Percentiles rank a stretch among this genome's conserved stretches.
Evolutionary conservation across 2,888 invertebrate species (phyloP).

Genomic region (Polia nebulosa): DNA sequence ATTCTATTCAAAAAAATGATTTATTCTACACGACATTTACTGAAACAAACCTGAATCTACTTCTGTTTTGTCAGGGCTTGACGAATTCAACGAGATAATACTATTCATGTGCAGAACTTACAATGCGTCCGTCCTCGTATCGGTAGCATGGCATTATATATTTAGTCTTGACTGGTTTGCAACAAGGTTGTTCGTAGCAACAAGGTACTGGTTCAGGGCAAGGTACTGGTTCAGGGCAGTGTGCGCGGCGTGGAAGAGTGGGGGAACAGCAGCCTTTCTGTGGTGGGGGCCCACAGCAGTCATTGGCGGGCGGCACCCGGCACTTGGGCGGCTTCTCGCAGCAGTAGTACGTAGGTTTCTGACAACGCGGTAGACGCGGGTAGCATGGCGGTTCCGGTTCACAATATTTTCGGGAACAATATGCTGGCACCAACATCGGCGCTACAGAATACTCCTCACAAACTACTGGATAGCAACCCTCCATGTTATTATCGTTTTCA

Average conservation of each 20-base stretch:
- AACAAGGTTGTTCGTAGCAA: slow-evolving; percentile 60
- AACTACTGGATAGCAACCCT: slow-evolving; percentile 75
- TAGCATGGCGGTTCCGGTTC: slow-evolving; percentile 71
- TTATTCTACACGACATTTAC: slow-evolving; percentile 15
- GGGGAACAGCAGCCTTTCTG: slow-evolving; percentile 23
- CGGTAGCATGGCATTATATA: slow-evolving; percentile 88
- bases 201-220: background rate
- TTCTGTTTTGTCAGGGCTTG: background rate
- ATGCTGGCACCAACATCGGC: slow-evolving; percentile 76
- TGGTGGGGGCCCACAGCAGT: slow-evolving; percentile 37
- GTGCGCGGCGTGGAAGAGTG: background rate
- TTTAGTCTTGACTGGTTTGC: slow-evolving; percentile 81
- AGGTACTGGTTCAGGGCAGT: background rate
- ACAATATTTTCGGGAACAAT: slow-evolving; percentile 69
- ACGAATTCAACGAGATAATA: background rate
- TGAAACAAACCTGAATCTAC: slow-evolving; percentile 25
- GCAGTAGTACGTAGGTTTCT: slow-evolving; percentile 67
- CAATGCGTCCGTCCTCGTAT: slow-evolving; percentile 88
- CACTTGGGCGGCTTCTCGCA: slow-evolving; percentile 64
- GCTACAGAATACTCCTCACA: slow-evolving; percentile 77
- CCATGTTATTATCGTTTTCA: slow-evolving; percentile 76
- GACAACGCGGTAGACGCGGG: slow-evolving; percentile 78
- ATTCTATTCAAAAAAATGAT: background rate
- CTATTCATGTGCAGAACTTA: slow-evolving; percentile 73
- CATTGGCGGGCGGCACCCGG: slow-evolving; percentile 37